Conservation (phyloP, 2,888 invertebrate species). For the Pycnomerus fuliginosus region DNA sequence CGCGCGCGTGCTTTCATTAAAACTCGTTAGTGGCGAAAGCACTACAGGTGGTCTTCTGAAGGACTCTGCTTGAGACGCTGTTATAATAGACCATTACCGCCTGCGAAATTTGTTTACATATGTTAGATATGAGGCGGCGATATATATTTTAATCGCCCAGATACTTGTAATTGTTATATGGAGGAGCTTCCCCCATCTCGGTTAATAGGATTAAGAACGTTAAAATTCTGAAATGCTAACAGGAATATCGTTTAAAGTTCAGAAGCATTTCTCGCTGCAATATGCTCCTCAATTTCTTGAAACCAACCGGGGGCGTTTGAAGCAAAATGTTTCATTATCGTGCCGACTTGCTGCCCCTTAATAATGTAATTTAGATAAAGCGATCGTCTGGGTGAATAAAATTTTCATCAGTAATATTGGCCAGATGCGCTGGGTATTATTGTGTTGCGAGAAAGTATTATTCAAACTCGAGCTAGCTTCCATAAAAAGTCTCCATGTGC, state of each 20-base stretch:
- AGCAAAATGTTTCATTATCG: slow-evolving; percentile 26
- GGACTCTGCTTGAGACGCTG: slow-evolving; percentile 29
- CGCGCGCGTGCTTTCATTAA: slow-evolving; percentile 19
- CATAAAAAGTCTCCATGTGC: slow-evolving; percentile 12
- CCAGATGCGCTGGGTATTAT: slow-evolving; percentile 11
- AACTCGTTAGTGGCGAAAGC: slow-evolving; percentile 24
- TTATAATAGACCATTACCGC: slow-evolving; percentile 39
- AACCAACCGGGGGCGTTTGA: slow-evolving; percentile 22
- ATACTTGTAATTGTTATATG: slow-evolving; percentile 35
- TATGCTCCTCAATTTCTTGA: slow-evolving; percentile 31
- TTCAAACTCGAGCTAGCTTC: slow-evolving; percentile 3
- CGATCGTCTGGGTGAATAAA: slow-evolving; percentile 18
- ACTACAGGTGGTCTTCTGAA: slow-evolving; percentile 33
- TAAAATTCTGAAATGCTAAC: slow-evolving; percentile 37
- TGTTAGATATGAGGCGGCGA: slow-evolving; percentile 33
- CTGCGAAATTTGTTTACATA: slow-evolving; percentile 39
- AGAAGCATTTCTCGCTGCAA: slow-evolving; percentile 27
- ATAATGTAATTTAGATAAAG: slow-evolving; percentile 25
- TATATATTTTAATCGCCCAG: slow-evolving; percentile 35
- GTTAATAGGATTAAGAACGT: slow-evolving; percentile 40
- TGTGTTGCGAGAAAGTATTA: slow-evolving; percentile 5
- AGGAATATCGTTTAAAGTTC: slow-evolving; percentile 29
- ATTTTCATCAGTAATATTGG: slow-evolving; percentile 23
- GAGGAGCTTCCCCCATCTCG: slow-evolving; percentile 27
- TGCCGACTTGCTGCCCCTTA: slow-evolving; percentile 20